Evolutionary conservation across 2,113 vertebrate genomes (phyloP).

Genomic region (Thalassarche chlororhynchos): DNA sequence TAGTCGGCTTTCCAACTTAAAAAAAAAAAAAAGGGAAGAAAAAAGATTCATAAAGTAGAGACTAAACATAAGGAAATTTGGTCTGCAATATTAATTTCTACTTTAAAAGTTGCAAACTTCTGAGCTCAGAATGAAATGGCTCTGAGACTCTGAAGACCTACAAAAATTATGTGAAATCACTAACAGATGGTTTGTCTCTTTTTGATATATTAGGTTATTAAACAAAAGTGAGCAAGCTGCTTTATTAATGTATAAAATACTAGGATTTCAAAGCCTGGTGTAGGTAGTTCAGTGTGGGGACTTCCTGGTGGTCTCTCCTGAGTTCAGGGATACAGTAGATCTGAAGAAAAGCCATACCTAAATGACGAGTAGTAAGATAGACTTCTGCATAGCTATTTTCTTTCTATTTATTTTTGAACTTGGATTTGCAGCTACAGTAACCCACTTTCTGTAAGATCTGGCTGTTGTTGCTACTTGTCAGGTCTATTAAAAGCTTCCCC

Average conservation of each 20-base stretch:
- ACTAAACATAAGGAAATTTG: neutral
- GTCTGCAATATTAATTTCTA: neutral
- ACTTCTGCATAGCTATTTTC: neutral
- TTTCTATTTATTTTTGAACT: neutral
- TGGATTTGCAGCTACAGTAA: slow-evolving; percentile 5
- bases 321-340: neutral
- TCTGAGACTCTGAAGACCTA: neutral
- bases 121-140: neutral
- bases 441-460: neutral
- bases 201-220: neutral
- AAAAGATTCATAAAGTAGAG: neutral
- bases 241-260: neutral
- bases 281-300: neutral
- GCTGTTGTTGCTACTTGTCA: neutral
- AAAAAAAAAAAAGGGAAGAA: neutral
- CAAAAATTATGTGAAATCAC: neutral
- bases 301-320: neutral
- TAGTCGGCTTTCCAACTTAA: neutral
- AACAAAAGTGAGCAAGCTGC: neutral
- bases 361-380: neutral
- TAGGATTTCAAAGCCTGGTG: neutral
- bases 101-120: neutral
- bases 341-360: neutral
- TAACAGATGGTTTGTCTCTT: neutral
- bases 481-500: slow-evolving; percentile 11